Evolutionary conservation across 92 coral and sea anemone genomes (phyloP).

Genomic region (Palythoa grandis): DNA sequence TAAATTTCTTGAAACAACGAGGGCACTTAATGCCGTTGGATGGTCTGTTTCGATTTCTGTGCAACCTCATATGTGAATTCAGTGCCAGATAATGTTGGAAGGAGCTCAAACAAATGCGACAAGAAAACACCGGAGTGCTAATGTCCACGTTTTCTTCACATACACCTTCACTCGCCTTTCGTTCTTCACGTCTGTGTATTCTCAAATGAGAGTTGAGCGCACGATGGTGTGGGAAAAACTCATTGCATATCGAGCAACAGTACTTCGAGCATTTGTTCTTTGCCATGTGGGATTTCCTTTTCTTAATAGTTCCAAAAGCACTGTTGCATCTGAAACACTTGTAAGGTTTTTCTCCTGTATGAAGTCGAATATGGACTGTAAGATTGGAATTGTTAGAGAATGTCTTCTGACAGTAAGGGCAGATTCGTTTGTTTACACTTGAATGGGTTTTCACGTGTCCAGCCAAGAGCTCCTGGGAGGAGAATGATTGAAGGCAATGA

Average conservation of each 20-base stretch:
- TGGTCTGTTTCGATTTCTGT: background rate
- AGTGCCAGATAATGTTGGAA: slow-evolving; percentile 13
- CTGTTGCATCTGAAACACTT: slow-evolving; percentile 1
- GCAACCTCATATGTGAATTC: slow-evolving; percentile 33
- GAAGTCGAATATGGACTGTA: slow-evolving; percentile 15
- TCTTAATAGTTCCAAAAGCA: background rate
- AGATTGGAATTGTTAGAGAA: slow-evolving; percentile 25
- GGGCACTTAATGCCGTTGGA: background rate
- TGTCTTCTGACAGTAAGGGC: slow-evolving; percentile 6
- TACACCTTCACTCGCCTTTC: background rate
- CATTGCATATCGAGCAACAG: background rate
- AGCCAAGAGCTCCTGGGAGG: background rate
- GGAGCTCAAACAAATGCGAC: background rate
- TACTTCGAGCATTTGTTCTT: background rate
- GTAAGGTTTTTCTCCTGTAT: slow-evolving; percentile 33
- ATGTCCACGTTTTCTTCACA: background rate
- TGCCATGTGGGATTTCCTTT: background rate
- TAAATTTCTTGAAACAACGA: slow-evolving; percentile 12
- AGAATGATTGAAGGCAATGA: slow-evolving; percentile 8
- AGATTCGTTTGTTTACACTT: background rate
- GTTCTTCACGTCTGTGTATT: slow-evolving; percentile 9
- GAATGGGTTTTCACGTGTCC: background rate
- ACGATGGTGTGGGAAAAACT: slow-evolving; percentile 6
- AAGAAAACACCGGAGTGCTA: background rate
- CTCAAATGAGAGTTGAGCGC: slow-evolving; percentile 39